Evolutionary conservation across 2,797 vertebrate genomes (phyloP), one percentile per base, ranked within the genome.

Genomic region (Hoplostethus mediterraneus): DNA sequence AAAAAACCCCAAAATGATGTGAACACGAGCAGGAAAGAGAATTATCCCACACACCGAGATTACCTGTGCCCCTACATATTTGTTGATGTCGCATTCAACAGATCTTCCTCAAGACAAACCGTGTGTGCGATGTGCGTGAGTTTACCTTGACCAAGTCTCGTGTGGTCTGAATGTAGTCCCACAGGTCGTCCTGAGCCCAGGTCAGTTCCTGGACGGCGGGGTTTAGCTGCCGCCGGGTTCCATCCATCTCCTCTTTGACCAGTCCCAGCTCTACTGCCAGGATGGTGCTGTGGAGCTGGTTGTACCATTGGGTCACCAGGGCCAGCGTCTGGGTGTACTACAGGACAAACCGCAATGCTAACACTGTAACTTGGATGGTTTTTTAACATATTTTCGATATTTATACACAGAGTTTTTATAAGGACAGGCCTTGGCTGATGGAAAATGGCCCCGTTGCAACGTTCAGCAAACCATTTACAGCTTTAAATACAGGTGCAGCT

Each of bases 291-390:
- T 87, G 72, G 55, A 96, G 85, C 54, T 91, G 90, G 85, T 95
- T 94, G 83, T 93, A 95, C 90, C 92, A 92, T 21, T 95, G 91
- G 70, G 86, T 86, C 84, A 95, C 87, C 87, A 92, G 81, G 69
- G 84, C 89, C 82, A 95, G 87, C 17, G 90, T 94, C 77, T 86
- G 92, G 67, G 87, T 89, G 83, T 88, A 92, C 92, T 93, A 28
- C 38, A 71, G 38, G 16, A 75, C 21, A 75, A 54, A 76, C 33
- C 6, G 8, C 6, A 54, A 6, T 2, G 12, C 58, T 51, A 58
- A 65, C 8, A 28, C 17, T 10, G 14, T 1, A 49, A 31, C 10
- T 9, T 11, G 3, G 16, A 6, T 8, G 4, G 3, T 16, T 25
- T 25, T 25, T 13, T 10, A 25, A 53, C 6, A 17, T 54, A 54